phyloP scores from a whole-genome alignment of 2,797 vertebrate species.

The Tenualosa thibaudeaui region DNA sequence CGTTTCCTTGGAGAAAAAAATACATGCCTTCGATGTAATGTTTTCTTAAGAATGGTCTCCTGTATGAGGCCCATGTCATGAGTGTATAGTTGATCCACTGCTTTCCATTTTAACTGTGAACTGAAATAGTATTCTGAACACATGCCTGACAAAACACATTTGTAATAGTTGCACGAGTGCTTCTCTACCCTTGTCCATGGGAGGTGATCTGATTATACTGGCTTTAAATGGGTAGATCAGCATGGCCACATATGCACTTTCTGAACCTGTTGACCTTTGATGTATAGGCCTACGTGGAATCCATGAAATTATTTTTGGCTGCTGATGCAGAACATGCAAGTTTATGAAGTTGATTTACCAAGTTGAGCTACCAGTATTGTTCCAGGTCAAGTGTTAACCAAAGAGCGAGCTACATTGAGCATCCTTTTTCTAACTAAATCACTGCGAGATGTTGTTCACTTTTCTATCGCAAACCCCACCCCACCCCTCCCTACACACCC shows the following conservation, averaged over 20 bases:
- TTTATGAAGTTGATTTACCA: no score
- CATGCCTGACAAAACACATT: background rate
- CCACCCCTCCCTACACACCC: background rate
- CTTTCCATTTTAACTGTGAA: background rate
- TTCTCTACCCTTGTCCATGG: background rate
- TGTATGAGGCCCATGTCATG: background rate
- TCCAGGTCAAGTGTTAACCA: no score
- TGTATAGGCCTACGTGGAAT: no score
- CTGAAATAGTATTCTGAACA: background rate
- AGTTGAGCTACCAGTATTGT: no score
- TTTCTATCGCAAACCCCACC: no score
- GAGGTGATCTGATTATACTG: background rate
- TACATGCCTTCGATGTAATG: background rate
- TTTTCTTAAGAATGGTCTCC: background rate
- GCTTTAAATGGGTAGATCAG: no score
- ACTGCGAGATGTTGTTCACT: background rate
- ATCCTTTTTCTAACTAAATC: background rate
- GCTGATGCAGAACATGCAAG: no score
- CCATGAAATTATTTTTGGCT: no score
- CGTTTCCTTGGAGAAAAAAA: background rate
- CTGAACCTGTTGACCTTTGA: no score
- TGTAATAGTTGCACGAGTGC: background rate
- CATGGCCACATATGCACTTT: background rate
- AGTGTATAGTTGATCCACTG: no score
- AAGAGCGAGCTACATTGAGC: no score